Percentiles rank a stretch among this genome's conserved stretches.
These are phyloP conservation scores for Vesta saturnalis DNA, from an alignment of 2,888 invertebrate species.

Conservation along the genomic window DNA sequence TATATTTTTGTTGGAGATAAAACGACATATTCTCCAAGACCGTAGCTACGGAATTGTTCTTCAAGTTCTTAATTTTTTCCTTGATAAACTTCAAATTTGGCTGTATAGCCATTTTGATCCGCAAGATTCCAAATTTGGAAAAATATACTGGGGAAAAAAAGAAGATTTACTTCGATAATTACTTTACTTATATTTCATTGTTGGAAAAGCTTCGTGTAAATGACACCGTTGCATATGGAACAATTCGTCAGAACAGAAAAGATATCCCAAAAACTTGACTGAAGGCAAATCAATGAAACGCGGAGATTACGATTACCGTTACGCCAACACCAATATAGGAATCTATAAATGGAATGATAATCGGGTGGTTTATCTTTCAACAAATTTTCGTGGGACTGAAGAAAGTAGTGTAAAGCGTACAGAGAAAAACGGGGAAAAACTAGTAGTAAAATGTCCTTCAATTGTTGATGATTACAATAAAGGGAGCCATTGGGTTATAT, in stretches of 20 bases:
- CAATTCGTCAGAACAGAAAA: background rate
- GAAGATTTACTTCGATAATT: background rate
- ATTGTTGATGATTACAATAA: constrained; percentile 25
- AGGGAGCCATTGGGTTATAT: background rate
- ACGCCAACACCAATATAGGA: background rate
- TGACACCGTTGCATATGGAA: background rate
- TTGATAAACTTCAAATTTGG: too few species aligned
- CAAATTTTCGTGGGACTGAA: background rate
- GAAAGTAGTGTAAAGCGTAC: too few species aligned
- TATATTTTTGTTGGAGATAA: too few species aligned
- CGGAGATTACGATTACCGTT: background rate
- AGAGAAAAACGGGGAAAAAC: too few species aligned
- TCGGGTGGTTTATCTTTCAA: background rate
- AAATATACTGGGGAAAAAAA: background rate
- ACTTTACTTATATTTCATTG: background rate
- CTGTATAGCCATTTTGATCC: too few species aligned
- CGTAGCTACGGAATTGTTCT: too few species aligned
- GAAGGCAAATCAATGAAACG: background rate
- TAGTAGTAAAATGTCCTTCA: constrained; percentile 30
- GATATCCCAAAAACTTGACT: background rate
- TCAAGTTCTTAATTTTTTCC: too few species aligned
- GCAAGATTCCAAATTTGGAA: too few species aligned
- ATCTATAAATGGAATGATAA: background rate
- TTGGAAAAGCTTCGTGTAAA: background rate
- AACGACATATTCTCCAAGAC: too few species aligned